Percentiles rank a stretch among this genome's conserved stretches.
Evolutionary conservation across 2,113 vertebrate genomes (phyloP).

Genomic region (Bolborhynchus lineola): DNA sequence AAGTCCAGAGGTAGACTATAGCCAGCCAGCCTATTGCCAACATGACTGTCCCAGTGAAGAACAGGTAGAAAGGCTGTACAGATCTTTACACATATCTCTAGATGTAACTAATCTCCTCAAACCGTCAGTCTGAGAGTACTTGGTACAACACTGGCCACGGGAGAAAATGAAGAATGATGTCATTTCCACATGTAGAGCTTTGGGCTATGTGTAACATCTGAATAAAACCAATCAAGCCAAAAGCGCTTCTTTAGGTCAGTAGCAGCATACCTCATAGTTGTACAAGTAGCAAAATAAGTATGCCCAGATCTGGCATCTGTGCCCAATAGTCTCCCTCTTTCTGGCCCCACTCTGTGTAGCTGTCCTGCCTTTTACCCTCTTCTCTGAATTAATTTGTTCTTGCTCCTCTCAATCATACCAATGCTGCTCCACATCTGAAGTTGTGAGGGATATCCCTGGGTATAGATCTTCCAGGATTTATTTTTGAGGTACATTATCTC

Average conservation of each 20-base stretch:
- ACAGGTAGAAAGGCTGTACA: not conserved
- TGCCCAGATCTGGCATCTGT: not conserved
- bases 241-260: not conserved
- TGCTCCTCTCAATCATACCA: not conserved
- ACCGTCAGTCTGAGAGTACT: not conserved
- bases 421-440: not conserved
- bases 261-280: not conserved
- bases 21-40: not conserved
- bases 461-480: not conserved
- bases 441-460: not conserved
- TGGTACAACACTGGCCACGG: not conserved
- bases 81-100: not conserved
- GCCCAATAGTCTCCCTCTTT: not conserved
- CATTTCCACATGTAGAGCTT: not conserved
- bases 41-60: not conserved
- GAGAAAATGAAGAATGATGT: not conserved
- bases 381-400: not conserved
- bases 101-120: not conserved
- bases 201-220: not conserved
- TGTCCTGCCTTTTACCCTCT: not conserved
- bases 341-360: fast-evolving
- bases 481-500: not conserved
- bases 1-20: not conserved
- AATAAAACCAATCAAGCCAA: not conserved
- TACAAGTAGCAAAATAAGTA: not conserved